phyloP scores from a whole-genome alignment of 2,888 invertebrate genomes.

The Platerodrilus igneus region DNA sequence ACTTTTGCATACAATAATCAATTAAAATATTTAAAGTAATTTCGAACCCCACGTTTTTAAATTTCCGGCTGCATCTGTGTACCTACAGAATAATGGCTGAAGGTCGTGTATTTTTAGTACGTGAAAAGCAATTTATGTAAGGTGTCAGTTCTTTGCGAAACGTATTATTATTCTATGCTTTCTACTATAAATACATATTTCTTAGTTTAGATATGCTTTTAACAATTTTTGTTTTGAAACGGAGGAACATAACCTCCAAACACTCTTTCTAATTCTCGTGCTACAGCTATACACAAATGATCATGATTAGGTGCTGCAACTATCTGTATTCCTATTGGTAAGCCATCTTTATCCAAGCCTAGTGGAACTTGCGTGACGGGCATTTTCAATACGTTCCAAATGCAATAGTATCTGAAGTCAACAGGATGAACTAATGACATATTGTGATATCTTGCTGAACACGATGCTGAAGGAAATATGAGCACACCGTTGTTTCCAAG shows the following conservation, averaged over 20 bases:
- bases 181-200: too few species aligned
- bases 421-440: conserved; percentile 69
- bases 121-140: too few species aligned
- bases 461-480: conserved; percentile 76
- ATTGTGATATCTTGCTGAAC: conserved; percentile 79
- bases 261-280: conserved; percentile 59
- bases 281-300: conserved; percentile 68
- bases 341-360: conserved; percentile 62
- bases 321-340: conserved; percentile 79
- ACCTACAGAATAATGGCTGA: too few species aligned
- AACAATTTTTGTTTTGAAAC: too few species aligned
- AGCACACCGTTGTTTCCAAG: conserved; percentile 77
- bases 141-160: too few species aligned
- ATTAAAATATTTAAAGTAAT: too few species aligned
- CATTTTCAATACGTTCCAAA: conserved; percentile 77
- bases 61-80: too few species aligned
- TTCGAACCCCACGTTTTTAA: too few species aligned
- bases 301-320: conserved; percentile 67
- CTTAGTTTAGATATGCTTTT: too few species aligned
- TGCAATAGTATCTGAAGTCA: conserved; percentile 79
- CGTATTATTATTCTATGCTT: too few species aligned
- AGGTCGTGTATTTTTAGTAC: too few species aligned
- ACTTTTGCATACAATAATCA: too few species aligned
- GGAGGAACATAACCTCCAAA: conserved; percentile 71
- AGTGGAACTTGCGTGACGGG: conserved; percentile 83